These are phyloP conservation scores for Mamestra configurata DNA, from an alignment of 1,140 invertebrate genomes.

Conservation along the genomic window DNA sequence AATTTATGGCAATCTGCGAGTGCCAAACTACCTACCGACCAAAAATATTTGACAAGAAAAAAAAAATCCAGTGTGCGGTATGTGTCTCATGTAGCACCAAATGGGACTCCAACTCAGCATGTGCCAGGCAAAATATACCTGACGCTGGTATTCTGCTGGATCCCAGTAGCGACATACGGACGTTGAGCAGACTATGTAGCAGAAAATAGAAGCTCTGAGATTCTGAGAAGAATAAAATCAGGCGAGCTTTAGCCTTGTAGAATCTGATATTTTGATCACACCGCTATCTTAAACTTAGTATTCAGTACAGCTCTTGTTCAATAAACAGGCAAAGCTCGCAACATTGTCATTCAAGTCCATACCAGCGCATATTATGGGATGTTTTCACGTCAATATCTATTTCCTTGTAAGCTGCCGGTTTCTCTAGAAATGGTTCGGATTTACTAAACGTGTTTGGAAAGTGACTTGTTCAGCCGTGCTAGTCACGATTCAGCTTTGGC, in stretches of 20 bases:
- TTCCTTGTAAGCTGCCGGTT: conserved; percentile 44
- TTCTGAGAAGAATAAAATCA: too few species aligned
- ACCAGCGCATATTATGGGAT: conserved; percentile 2
- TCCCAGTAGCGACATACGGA: too few species aligned
- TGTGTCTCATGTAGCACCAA: too few species aligned
- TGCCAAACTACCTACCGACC: too few species aligned
- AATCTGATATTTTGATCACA: background rate
- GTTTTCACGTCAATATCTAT: conserved; percentile 44
- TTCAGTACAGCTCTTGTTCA: background rate
- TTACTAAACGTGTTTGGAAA: conserved; percentile 68
- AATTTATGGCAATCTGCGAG: too few species aligned
- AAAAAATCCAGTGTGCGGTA: too few species aligned
- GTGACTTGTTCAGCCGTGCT: conserved; percentile 52
- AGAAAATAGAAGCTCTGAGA: too few species aligned
- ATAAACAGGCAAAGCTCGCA: background rate
- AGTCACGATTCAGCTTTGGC: conserved; percentile 36
- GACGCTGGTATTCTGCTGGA: too few species aligned
- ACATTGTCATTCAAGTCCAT: conserved; percentile 7
- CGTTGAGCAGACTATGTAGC: too few species aligned
- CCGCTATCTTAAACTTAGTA: background rate
- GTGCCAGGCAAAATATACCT: too few species aligned
- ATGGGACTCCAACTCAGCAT: too few species aligned
- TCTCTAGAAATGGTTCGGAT: conserved; percentile 64
- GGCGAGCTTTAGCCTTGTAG: background rate
- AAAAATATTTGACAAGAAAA: too few species aligned